Evolutionary conservation across 2,888 invertebrate genomes (phyloP).

Genomic region (Diarsia dahlii): DNA sequence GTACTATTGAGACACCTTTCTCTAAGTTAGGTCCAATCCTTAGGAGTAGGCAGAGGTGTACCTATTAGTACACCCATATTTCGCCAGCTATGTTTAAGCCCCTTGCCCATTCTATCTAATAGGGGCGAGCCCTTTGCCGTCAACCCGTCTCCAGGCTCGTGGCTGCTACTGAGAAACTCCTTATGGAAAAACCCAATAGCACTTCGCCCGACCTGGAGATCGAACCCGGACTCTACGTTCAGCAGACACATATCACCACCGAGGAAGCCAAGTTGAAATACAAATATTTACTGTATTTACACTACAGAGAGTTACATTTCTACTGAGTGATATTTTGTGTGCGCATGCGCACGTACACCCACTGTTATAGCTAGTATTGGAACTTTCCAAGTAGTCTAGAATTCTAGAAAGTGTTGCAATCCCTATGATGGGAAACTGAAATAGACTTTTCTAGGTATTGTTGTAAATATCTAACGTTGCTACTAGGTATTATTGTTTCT

Average conservation of each 20-base stretch:
- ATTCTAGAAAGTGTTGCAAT: conserved; percentile 6
- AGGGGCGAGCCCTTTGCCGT: background rate
- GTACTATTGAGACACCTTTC: no score
- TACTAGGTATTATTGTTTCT: background rate
- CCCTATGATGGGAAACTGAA: background rate
- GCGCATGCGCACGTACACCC: conserved; percentile 1
- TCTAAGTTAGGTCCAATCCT: no score
- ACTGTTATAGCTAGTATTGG: background rate
- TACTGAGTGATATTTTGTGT: conserved; percentile 19
- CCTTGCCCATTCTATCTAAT: no score
- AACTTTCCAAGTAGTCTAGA: background rate
- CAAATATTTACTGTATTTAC: conserved; percentile 42
- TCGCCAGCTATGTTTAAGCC: no score
- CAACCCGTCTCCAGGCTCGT: background rate
- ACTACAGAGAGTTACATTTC: background rate
- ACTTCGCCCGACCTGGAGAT: background rate
- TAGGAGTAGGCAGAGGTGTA: no score
- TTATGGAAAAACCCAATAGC: background rate
- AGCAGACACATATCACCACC: background rate
- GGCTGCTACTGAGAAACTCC: background rate
- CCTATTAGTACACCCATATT: no score
- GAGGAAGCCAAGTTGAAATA: background rate
- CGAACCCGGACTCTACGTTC: background rate
- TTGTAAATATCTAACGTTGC: background rate
- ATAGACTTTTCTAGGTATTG: conserved; percentile 2